Conservation (phyloP, 2,888 invertebrate species). For the Liposcelis brunnea region DNA sequence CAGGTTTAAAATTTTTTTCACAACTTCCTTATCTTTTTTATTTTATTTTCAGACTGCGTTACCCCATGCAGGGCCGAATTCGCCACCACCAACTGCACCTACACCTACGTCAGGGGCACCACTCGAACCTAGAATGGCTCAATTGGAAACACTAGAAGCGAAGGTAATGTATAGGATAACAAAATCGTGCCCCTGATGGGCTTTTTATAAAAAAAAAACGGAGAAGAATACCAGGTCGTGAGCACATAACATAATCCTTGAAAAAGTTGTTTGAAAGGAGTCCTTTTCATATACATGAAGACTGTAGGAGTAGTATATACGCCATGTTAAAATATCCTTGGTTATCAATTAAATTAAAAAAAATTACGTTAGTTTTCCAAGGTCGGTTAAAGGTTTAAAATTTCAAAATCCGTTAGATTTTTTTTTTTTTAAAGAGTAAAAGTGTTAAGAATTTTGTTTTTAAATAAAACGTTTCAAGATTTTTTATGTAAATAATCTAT, state of each 20-base stretch:
- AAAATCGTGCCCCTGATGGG: too few species aligned
- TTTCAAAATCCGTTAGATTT: too few species aligned
- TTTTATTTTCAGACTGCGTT: constrained; percentile 20
- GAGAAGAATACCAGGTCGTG: too few species aligned
- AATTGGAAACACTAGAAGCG: constrained; percentile 58
- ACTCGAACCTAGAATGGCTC: constrained; percentile 44
- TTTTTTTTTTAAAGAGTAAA: too few species aligned
- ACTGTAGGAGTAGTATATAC: neutral
- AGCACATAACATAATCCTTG: neutral
- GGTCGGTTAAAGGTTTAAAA: too few species aligned
- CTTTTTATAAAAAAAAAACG: neutral
- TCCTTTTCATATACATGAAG: neutral
- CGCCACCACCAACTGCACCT: neutral
- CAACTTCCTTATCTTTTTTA: neutral
- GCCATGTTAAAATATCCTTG: neutral
- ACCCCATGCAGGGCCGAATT: constrained; percentile 16
- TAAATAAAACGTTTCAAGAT: too few species aligned
- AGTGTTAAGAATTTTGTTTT: too few species aligned
- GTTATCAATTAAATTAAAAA: too few species aligned
- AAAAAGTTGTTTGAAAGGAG: constrained; percentile 2
- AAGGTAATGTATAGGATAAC: too few species aligned
- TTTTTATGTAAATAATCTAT: too few species aligned
- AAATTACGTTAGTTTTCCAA: too few species aligned
- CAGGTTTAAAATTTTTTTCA: too few species aligned
- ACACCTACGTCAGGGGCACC: constrained; percentile 12